phyloP scores from a whole-genome alignment of 2,113 vertebrate species.

The Charadrius vociferus region DNA sequence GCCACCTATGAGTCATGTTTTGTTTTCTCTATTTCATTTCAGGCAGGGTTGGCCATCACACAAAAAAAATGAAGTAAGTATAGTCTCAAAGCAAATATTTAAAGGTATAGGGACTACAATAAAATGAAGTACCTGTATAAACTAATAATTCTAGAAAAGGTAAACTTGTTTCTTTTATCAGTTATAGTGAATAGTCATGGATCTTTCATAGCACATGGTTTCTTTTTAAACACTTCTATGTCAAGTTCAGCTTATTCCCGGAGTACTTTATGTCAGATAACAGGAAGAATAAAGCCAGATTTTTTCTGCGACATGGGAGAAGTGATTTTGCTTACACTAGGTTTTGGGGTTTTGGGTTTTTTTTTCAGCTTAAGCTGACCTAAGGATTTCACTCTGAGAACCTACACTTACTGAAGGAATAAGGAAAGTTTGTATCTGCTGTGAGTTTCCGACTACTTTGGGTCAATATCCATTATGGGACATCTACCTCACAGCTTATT shows the following conservation, averaged over 20 bases:
- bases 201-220: background rate
- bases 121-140: background rate
- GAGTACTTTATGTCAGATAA: background rate
- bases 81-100: background rate
- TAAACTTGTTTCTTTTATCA: background rate
- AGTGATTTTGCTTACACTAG: background rate
- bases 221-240: background rate
- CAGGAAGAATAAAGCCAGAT: background rate
- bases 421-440: background rate
- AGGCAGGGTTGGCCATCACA: slow-evolving; percentile 70
- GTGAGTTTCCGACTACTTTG: background rate
- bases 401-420: background rate
- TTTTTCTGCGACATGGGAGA: background rate
- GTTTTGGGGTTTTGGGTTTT: background rate
- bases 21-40: slow-evolving; percentile 42
- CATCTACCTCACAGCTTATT: background rate
- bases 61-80: slow-evolving; percentile 75
- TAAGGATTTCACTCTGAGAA: background rate
- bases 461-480: background rate
- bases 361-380: background rate
- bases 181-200: background rate
- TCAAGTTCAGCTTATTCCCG: background rate
- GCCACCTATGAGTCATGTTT: background rate
- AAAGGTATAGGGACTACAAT: background rate
- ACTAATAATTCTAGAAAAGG: background rate